These are phyloP conservation scores for Xenopus tropicalis DNA, from an alignment of 2,113 vertebrate species.

Conservation along the genomic window UCB_Xtro_10.0 CM004444.2:156534501-156535000, in stretches of 20 bases:
- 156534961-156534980: constrained; percentile 69
- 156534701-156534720: too few relatives aligned
- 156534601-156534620: too few relatives aligned
- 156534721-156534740: constrained; percentile 59
- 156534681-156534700: too few relatives aligned
- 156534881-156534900: constrained; percentile 83
- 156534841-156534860: constrained; percentile 66
- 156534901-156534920: constrained; percentile 84
- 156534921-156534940: constrained; percentile 84
- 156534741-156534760: constrained; percentile 85
- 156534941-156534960: constrained; percentile 71
- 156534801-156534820: constrained; percentile 73
- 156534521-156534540: too few relatives aligned
- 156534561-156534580: too few relatives aligned
- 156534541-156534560: too few relatives aligned
- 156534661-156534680: too few relatives aligned
- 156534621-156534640: too few relatives aligned
- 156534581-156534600: too few relatives aligned
- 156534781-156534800: constrained; percentile 64
- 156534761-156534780: constrained; percentile 80
- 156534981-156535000: constrained; percentile 64
- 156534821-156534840: constrained; percentile 61
- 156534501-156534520: too few relatives aligned
- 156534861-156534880: constrained; percentile 80
- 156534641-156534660: too few relatives aligned